Evolutionary conservation across 1,140 invertebrate genomes (phyloP), one percentile per base, ranked within the genome.

Genomic region (Cotesia chilonis): DNA sequence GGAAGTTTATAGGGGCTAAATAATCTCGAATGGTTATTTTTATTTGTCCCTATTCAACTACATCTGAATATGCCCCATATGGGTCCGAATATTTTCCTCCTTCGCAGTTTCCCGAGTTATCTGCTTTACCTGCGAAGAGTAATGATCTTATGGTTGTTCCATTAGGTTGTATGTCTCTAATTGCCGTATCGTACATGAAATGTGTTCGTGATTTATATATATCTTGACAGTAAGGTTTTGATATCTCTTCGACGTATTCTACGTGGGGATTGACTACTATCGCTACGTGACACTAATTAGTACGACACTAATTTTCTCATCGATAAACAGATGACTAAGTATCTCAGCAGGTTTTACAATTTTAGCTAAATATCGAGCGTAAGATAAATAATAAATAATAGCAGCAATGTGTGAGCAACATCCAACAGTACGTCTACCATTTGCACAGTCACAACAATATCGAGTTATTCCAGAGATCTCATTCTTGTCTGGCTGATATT

Each of bases 21-120:
- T 71, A 74, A 28, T 77, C 71, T 54, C 12, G n/a, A 6, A 76
- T 2, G 0, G 60, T 71, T 0, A 78, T 67, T 20, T 10, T 61
- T 0, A 76, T 47, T 3, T 55, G 70, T 9, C 63, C 67, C 55
- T 69, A 17, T 4, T 65, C 67, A 0, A 69, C 60, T 20, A 73
- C 72, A n/a, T 69, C 10, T 37, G 65, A 47, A 51, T 60, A 73
- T 0, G 67, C 20, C 2, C 67, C 72, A 38, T 68, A 73, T 17
- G 35, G 51, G n/a, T 73, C 67, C 4, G 41, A 55, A 47, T 55
- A 73, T 20, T 57, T n/a, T 65, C 28, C 59, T 20, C 51, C 67
- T 41, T 57, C 54, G 36, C 72, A 73, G 38, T 3, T 51, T n/a
- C 72, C 67, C 0, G 37, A 35, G n/a, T 5, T 7, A 3, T 38